phyloP scores from a whole-genome alignment of 2,888 invertebrate genomes.

The Maniola hyperantus region DNA sequence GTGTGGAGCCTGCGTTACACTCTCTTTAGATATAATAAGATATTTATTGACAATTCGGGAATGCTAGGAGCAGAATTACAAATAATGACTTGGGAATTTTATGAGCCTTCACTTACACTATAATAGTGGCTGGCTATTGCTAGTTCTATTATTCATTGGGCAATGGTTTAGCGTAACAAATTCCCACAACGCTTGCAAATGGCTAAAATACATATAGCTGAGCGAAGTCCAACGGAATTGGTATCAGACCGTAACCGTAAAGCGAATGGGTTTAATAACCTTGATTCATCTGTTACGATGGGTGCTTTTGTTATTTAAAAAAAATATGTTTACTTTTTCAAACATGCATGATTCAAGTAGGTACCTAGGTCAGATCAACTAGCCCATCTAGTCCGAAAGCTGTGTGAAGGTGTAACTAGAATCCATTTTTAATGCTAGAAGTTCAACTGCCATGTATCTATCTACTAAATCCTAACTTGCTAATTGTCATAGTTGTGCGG shows the following conservation, averaged over 20 bases:
- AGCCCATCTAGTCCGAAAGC: background rate
- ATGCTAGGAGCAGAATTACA: background rate
- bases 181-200: constrained; percentile 33
- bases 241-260: constrained; percentile 71
- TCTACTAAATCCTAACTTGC: background rate
- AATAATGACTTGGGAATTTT: background rate
- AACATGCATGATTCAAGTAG: constrained; percentile 11
- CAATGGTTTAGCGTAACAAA: constrained; percentile 33
- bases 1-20: too few relatives aligned
- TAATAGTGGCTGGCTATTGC: constrained; percentile 5
- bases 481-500: background rate
- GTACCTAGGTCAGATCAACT: background rate
- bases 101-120: background rate
- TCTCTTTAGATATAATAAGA: too few relatives aligned
- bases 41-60: background rate
- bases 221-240: constrained; percentile 57
- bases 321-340: constrained; percentile 14
- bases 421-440: background rate
- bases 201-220: constrained; percentile 35
- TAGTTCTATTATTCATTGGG: constrained; percentile 24
- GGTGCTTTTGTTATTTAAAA: constrained; percentile 42
- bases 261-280: constrained; percentile 74
- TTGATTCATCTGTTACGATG: constrained; percentile 61
- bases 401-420: too few relatives aligned
- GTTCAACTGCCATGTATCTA: background rate